phyloP scores from a whole-genome alignment of 2,797 vertebrate genomes.

The Myripristis murdjan region DNA sequence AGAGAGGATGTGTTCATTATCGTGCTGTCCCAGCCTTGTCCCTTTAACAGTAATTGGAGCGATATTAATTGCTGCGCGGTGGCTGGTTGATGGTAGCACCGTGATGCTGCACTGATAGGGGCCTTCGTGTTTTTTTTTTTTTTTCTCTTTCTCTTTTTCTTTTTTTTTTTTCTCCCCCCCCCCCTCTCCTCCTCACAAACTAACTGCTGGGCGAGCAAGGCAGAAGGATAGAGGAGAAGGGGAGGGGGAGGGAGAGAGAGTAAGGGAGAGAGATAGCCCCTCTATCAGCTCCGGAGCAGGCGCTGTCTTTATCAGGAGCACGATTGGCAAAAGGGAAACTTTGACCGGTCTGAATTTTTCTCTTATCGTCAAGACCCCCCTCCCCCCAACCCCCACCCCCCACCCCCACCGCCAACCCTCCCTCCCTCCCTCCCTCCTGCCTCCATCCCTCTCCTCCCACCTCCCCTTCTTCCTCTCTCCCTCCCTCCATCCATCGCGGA shows the following conservation, averaged over 20 bases:
- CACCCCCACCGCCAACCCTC: slow-evolving; percentile 15
- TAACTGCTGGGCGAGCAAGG: slow-evolving; percentile 85
- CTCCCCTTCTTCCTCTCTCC: slow-evolving; percentile 22
- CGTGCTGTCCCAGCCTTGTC: slow-evolving; percentile 87
- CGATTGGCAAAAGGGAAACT: slow-evolving; percentile 94
- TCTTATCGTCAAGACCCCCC: slow-evolving; percentile 88
- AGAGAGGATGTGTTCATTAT: slow-evolving; percentile 91
- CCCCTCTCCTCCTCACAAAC: slow-evolving; percentile 79
- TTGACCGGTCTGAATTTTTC: slow-evolving; percentile 92
- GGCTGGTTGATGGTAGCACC: slow-evolving; percentile 89
- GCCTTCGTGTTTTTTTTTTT: slow-evolving; percentile 50
- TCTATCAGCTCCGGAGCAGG: slow-evolving; percentile 95
- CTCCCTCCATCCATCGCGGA: not conserved
- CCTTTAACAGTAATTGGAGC: slow-evolving; percentile 91
- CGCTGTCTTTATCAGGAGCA: slow-evolving; percentile 93
- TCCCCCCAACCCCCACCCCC: slow-evolving; percentile 56
- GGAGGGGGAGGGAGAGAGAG: slow-evolving; percentile 38
- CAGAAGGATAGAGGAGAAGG: slow-evolving; percentile 50
- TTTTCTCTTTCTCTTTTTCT: slow-evolving; percentile 20
- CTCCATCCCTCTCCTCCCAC: slow-evolving; percentile 71
- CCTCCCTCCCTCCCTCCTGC: slow-evolving; percentile 62
- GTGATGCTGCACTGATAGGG: slow-evolving; percentile 89
- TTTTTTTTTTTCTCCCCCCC: too few relatives aligned
- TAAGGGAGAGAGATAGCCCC: slow-evolving; percentile 86
- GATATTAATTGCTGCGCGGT: slow-evolving; percentile 91